Conservation (phyloP, 2,797 vertebrate genomes). For the Semotilus atromaculatus region DNA sequence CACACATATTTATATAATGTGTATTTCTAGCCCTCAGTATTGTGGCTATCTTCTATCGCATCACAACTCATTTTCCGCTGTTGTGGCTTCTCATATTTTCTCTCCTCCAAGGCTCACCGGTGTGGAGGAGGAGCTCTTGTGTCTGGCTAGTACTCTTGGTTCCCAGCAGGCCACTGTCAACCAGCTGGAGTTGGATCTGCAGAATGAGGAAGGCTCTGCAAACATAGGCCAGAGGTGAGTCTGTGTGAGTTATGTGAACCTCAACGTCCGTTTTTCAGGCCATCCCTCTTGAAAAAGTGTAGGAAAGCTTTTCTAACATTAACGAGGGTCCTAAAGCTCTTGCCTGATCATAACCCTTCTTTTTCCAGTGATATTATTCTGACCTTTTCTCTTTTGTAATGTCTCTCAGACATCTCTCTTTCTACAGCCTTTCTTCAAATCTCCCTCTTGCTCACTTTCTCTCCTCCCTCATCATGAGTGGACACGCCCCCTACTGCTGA, state of each 20-base stretch:
- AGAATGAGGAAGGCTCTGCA: conserved; percentile 69
- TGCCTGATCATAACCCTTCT: no score
- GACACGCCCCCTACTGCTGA: background rate
- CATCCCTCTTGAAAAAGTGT: no score
- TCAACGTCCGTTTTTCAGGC: no score
- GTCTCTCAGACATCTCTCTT: no score
- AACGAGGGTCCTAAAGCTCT: no score
- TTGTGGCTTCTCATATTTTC: background rate
- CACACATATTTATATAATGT: background rate
- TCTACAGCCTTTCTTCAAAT: no score
- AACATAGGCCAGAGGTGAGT: conserved; percentile 81
- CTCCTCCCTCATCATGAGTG: background rate
- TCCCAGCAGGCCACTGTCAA: conserved; percentile 77
- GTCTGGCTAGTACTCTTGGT: conserved; percentile 67
- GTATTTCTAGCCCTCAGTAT: background rate
- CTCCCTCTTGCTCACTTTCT: background rate
- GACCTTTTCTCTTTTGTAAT: no score
- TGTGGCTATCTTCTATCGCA: background rate
- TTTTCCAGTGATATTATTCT: no score
- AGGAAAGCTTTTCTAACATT: no score
- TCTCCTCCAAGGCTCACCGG: conserved; percentile 72
- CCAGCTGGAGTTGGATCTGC: conserved; percentile 85
- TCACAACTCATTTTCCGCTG: background rate
- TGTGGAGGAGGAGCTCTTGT: conserved; percentile 82
- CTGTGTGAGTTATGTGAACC: no score